Base-by-base conservation (phyloP, 2,113 vertebrate genomes). In the Phaetusa simplex region DNA sequence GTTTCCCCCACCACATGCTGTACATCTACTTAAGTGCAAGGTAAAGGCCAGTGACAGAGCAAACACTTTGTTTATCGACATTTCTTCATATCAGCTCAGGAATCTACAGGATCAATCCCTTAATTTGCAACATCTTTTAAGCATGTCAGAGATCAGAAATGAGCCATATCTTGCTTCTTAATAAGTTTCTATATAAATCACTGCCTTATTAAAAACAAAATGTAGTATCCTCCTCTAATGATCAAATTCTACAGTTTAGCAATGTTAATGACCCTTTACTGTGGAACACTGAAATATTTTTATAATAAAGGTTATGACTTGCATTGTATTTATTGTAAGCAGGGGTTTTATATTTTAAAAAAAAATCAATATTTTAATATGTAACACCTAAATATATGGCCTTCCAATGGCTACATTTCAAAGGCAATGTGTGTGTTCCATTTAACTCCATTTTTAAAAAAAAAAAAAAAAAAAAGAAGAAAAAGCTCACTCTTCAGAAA, bases 41-140 rank as follows among this genome's bases (percentile, higher is more conserved):
- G 61, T 21, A 14, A 45, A 88, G 47, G 32, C 14, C 66, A 47
- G 61, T 49, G 77, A 72, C 20, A 64, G 36, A 95, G 70, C 0
- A 1, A 95, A 38, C 16, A 29, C 64, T 73, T 90, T 61, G 58
- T n/a, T 95, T 88, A 96, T 97, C 4, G 71, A 58, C 64, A 21
- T 77, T 71, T 73, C 93, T 91, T 83, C 74, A 18, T 74, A 96
- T 96, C 87, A 94, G 36, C 79, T 83, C 74, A 67, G 78, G 0
- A 0, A 82, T 87, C 91, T 95, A 8, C 95, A 93, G 93, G 94
- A 96, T 96, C 95, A 91, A 94, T 96, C 85, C 74, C 94, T 92
- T 97, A 95, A 97, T 94, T 94, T 95, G 84, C 84, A 94, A 81
- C 74, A 95, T 96, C 94, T 95, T 90, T 95, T 91, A 86, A 95